Evolutionary conservation across 2,113 vertebrate species (phyloP), one percentile per base, ranked within the genome.

Genomic region (Nibea coibor): DNA sequence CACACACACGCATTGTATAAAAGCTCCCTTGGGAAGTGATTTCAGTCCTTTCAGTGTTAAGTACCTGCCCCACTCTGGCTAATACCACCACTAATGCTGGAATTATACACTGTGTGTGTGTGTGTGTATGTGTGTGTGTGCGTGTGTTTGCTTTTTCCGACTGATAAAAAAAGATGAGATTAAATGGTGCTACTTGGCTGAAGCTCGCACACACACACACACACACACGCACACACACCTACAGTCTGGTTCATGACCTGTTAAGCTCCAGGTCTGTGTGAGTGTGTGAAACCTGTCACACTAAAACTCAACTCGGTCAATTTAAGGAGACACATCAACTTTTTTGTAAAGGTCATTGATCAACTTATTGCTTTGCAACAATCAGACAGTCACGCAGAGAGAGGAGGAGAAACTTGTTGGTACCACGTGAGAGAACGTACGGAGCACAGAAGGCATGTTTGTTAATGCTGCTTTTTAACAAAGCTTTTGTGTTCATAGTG

Each of bases 11-110:
- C 72, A 81, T 80, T 89, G 81, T 85, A 78, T 90, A 91, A 93
- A 92, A 91, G 90, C 85, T 88, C 91, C 89, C 89, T 61, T 85
- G 91, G 90, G 93, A 94, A 92, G 93, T 92, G 90, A 93, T 94
- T 93, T 93, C 87, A 85, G 90, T 85, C 91, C 78, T 91, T 93
- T 89, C 89, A 91, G 89, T 92, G 88, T 91, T 93, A 94, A 94
- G 93, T 92, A 94, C 89, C 92, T 92, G 82, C 87, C 77, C 86
- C 89, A 91, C 93, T 92, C 87, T 80, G 64, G 87, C 89, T 94
- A 92, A 94, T 91, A 87, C 91, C 80, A 89, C 69, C 74, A 42
- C 86, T 91, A 90, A 91, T 83, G 81, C 91, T 90, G 84, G 86
- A 92, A 85, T 93, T 90, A 91, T 78, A 90, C 72, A 80, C 20